Evolutionary conservation across 2,113 vertebrate species (phyloP).

Genomic region (Jaculus jaculus): DNA sequence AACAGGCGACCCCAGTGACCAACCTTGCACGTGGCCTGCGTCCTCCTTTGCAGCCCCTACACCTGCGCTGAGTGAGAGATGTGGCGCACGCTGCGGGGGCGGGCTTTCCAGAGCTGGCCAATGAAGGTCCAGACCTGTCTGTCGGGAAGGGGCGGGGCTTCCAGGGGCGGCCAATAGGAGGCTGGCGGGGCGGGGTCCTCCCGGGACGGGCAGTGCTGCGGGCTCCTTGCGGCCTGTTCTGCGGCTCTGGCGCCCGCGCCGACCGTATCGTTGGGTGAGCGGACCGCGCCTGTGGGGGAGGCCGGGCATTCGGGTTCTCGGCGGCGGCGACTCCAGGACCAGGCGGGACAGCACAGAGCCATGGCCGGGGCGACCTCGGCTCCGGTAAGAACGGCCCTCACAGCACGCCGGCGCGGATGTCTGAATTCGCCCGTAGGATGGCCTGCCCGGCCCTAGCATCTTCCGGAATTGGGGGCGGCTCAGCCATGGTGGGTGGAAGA

Average conservation of each 20-base stretch:
- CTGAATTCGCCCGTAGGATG: neutral
- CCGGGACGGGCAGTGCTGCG: no score
- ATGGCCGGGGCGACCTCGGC: neutral
- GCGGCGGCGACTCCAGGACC: neutral
- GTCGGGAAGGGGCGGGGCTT: neutral
- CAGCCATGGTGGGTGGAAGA: neutral
- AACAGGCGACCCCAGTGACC: rapidly evolving
- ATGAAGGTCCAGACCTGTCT: neutral
- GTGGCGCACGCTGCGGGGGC: rapidly evolving
- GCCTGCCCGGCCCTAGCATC: neutral
- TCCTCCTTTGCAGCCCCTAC: neutral
- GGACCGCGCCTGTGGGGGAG: neutral
- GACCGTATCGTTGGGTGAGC: rapidly evolving
- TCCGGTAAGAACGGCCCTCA: neutral
- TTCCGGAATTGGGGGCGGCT: neutral
- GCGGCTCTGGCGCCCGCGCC: no score
- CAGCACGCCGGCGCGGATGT: no score
- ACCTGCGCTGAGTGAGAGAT: rapidly evolving
- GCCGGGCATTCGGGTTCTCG: neutral
- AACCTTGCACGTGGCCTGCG: rapidly evolving
- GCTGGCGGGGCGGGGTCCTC: neutral
- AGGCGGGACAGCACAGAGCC: neutral
- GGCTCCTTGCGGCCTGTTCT: neutral
- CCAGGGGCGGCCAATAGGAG: neutral
- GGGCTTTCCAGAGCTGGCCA: neutral